Evolutionary conservation across 2,113 vertebrate species (phyloP), one percentile per base, ranked within the genome.

Genomic region (Maccullochella peelii): DNA sequence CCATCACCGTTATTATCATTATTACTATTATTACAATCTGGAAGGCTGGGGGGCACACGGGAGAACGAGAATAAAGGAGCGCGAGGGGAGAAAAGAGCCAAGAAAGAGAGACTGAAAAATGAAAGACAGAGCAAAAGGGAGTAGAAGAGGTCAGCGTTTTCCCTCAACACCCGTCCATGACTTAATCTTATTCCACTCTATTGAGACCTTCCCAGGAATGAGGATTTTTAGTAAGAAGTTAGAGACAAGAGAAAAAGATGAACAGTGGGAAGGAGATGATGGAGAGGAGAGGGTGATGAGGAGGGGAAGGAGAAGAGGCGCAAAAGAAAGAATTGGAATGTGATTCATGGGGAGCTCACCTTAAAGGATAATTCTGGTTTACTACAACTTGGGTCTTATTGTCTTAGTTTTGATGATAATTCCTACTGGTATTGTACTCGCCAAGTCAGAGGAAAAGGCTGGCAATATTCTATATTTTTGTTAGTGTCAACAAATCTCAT

Each of bases 61-160:
- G 86, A 90, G 91, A 92, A 91, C 42, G 86, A 89, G 92, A 91
- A 92, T 82, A 89, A 94, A 93, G 92, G 83, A 89, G 89, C 66
- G 57, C 80, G 79, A 86, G 86, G 87, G 86, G 90, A 96, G 95
- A 96, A 93, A 96, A 95, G 95, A 94, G 93, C 96, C 95, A 96
- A 97, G 96, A 96, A 96, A 95, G 95, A 86, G 90, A 86, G 95
- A 94, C 95, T 93, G 94, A 96, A 95, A 95, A 97, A 96, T 97
- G 96, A 97, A 97, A 97, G 97, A 96, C 69, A 67, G 86, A 87
- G 80, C 82, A 67, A 88, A 92, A 96, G 95, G 96, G 96, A 96
- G 95, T 96, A 96, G 97, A 96, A 97, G 96, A 98, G 98, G 97
- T 99, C 98, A 97, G 96, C 92, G 94, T 98, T 99, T 99, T 99